phyloP scores from a whole-genome alignment of 1,140 invertebrate genomes.

The Neocloeon triangulifer region DNA sequence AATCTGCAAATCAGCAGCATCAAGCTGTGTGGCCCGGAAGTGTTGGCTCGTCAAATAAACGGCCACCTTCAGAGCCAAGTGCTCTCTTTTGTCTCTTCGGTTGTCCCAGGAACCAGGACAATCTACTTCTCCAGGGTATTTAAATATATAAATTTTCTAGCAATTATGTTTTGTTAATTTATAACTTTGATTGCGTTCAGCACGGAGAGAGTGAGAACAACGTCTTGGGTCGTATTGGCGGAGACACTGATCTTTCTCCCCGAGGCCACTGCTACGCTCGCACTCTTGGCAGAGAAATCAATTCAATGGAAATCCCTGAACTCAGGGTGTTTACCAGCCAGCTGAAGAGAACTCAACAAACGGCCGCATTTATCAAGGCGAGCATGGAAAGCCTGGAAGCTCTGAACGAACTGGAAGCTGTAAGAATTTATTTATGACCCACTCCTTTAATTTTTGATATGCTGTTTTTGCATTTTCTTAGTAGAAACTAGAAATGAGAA shows the following conservation, averaged over 20 bases:
- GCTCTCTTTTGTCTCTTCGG: conserved; percentile 55
- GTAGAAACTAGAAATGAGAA: no score
- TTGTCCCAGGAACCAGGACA: conserved; percentile 42
- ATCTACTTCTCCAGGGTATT: conserved; percentile 46
- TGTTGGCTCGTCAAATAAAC: conserved; percentile 28
- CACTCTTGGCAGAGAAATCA: conserved; percentile 48
- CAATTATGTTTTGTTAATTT: conserved; percentile 7
- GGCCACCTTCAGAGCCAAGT: conserved; percentile 50
- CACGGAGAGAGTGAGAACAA: conserved; percentile 88
- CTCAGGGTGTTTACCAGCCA: conserved; percentile 77
- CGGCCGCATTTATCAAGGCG: conserved; percentile 53
- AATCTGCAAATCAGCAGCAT: no score
- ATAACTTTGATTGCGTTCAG: conserved; percentile 20
- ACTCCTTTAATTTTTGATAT: no score
- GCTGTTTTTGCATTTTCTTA: no score
- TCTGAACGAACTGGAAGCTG: conserved; percentile 78
- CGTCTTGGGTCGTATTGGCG: conserved; percentile 71
- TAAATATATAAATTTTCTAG: conserved; percentile 1
- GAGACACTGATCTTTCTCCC: conserved; percentile 61
- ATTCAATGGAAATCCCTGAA: conserved; percentile 31
- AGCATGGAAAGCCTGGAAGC: conserved; percentile 54
- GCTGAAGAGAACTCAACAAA: conserved; percentile 66
- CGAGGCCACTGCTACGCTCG: conserved; percentile 58
- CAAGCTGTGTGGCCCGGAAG: conserved; percentile 24
- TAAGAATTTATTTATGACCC: no score